These are phyloP conservation scores for Cephus pulcher DNA, from an alignment of 2,888 invertebrate genomes.

Conservation along the genomic window DNA sequence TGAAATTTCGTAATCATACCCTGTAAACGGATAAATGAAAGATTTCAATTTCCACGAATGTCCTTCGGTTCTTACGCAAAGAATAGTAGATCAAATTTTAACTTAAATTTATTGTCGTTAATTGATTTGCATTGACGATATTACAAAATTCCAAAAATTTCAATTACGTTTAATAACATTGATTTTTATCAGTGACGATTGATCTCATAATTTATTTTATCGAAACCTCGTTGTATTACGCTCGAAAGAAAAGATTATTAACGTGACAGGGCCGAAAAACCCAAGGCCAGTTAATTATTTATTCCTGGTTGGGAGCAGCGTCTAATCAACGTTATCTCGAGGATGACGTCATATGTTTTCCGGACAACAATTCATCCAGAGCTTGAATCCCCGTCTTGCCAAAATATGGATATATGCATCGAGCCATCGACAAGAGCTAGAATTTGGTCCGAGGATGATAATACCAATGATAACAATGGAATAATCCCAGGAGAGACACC, in stretches of 20 bases:
- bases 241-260: neutral
- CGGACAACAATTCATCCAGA: neutral
- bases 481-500: neutral
- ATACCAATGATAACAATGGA: neutral
- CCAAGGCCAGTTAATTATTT: conserved; percentile 15
- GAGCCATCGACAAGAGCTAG: neutral
- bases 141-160: too few species aligned
- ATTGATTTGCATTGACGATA: too few species aligned
- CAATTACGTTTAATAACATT: too few species aligned
- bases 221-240: neutral
- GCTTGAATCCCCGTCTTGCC: neutral
- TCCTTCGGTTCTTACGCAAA: too few species aligned
- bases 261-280: conserved; percentile 1
- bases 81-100: too few species aligned
- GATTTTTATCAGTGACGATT: neutral
- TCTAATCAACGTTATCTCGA: conserved; percentile 10
- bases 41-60: too few species aligned
- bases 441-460: neutral
- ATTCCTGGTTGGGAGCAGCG: conserved; percentile 19
- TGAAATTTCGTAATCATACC: too few species aligned
- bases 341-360: neutral
- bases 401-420: neutral
- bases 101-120: too few species aligned
- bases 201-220: neutral
- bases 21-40: too few species aligned